Percentiles rank a stretch among this genome's conserved stretches.
phyloP scores from a whole-genome alignment of 2,888 invertebrate species.

The Galerucella pusilla region DNA sequence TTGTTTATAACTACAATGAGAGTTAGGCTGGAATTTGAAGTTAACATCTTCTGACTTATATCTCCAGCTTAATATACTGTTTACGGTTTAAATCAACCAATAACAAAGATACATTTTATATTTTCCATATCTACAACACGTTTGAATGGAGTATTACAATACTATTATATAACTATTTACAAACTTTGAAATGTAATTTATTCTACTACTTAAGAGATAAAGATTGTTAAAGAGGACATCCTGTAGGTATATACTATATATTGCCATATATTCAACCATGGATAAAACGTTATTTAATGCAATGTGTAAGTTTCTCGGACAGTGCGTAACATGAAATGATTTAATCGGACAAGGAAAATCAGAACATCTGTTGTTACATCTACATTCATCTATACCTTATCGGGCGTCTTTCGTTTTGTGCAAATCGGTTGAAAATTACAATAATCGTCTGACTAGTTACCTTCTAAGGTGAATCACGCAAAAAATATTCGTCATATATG shows the following conservation, averaged over 20 bases:
- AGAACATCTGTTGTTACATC: conserved; percentile 36
- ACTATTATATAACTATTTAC: too few species aligned
- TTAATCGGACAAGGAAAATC: conserved; percentile 31
- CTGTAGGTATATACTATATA: not conserved
- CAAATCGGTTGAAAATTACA: conserved; percentile 32
- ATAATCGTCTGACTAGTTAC: conserved; percentile 30
- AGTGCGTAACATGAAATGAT: conserved; percentile 2
- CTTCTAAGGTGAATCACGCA: conserved; percentile 39
- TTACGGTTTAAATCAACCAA: too few species aligned
- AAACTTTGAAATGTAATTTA: too few species aligned
- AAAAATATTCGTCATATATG: conserved; percentile 36
- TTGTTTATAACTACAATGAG: too few species aligned
- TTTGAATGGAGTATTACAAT: too few species aligned
- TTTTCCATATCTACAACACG: too few species aligned
- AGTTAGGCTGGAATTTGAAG: too few species aligned
- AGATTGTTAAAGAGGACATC: not conserved
- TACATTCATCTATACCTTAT: conserved; percentile 30
- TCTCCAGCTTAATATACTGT: too few species aligned
- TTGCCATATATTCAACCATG: not conserved
- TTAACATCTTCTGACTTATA: too few species aligned
- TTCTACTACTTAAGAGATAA: too few species aligned
- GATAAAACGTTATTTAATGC: not conserved
- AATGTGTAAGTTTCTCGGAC: conserved; percentile 5
- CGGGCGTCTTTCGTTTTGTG: conserved; percentile 24
- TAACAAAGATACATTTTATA: too few species aligned